A percentile compares a stretch with the other conserved stretches of the same genome.
Conservation (phyloP, 2,888 invertebrate genomes). For the Thecocarcelia acutangulata region DNA sequence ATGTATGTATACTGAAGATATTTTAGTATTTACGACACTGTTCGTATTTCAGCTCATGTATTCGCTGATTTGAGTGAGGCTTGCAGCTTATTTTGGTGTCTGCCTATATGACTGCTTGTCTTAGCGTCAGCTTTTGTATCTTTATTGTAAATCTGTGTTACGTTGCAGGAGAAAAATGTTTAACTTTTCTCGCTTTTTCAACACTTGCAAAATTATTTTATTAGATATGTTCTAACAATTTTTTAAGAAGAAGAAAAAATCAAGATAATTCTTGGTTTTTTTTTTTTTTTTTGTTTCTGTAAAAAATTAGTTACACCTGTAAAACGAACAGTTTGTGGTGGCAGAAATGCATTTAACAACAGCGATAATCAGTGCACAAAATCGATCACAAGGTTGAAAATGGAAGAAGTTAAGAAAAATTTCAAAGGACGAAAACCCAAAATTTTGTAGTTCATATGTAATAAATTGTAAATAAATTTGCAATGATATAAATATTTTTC, state of each 20-base stretch:
- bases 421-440: conserved; percentile 13
- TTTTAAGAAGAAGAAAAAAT: conserved; percentile 38
- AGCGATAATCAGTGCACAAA: conserved; percentile 34
- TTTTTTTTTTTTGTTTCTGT: conserved; percentile 37
- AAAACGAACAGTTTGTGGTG: conserved; percentile 36
- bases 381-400: conserved; percentile 10
- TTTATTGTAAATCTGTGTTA: conserved; percentile 57
- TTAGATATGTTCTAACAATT: conserved; percentile 57
- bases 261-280: conserved; percentile 40
- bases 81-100: conserved; percentile 24
- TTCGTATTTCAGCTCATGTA: conserved; percentile 59
- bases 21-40: conserved; percentile 43
- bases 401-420: conserved; percentile 21
- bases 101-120: conserved; percentile 21
- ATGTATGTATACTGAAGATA: conserved; percentile 42
- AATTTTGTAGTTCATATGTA: too few relatives aligned
- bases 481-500: too few relatives aligned
- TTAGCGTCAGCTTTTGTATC: conserved; percentile 36
- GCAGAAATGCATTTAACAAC: conserved; percentile 47
- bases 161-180: conserved; percentile 29
- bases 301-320: conserved; percentile 69
- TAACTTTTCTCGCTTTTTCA: conserved; percentile 43
- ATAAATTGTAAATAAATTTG: too few relatives aligned
- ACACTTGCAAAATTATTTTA: conserved; percentile 56
- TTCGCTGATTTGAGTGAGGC: conserved; percentile 61